These are phyloP conservation scores for Leptopterna dolabrata DNA, from an alignment of 2,888 invertebrate genomes.

Conservation along the genomic window DNA sequence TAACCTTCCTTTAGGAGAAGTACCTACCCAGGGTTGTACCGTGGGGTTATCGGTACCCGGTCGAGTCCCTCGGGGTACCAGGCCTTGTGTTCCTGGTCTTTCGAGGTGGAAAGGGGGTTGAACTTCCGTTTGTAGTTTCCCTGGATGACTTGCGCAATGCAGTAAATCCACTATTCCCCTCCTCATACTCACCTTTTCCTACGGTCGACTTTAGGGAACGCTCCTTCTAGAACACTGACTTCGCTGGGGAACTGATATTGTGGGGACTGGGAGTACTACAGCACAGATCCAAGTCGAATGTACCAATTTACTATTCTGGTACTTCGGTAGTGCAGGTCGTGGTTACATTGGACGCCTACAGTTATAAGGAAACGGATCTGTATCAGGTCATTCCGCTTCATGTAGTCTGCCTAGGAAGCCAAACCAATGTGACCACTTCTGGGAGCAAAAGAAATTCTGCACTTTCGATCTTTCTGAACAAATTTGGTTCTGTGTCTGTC, in stretches of 20 bases:
- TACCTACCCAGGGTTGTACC: background rate
- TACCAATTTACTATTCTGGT: too few species aligned
- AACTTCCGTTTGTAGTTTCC: background rate
- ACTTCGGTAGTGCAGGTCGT: too few species aligned
- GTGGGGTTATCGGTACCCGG: background rate
- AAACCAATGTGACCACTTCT: too few species aligned
- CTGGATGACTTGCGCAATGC: conserved; percentile 1
- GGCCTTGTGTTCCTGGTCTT: background rate
- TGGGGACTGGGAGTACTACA: too few species aligned
- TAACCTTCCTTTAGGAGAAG: background rate
- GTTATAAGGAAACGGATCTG: too few species aligned
- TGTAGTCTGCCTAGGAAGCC: too few species aligned
- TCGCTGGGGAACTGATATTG: background rate
- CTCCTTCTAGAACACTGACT: background rate
- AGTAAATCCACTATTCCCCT: background rate
- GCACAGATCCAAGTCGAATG: too few species aligned
- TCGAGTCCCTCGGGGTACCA: background rate
- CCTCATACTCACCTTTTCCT: background rate
- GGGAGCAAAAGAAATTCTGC: too few species aligned
- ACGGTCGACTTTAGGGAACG: background rate
- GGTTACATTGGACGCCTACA: too few species aligned
- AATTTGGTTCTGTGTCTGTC: too few species aligned
- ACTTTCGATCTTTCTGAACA: too few species aligned
- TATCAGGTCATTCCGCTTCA: too few species aligned
- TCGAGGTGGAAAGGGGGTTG: background rate